These are phyloP conservation scores for Melanerpes aurifrons DNA, from an alignment of 2,113 vertebrate genomes.

Conservation along the genomic window DNA sequence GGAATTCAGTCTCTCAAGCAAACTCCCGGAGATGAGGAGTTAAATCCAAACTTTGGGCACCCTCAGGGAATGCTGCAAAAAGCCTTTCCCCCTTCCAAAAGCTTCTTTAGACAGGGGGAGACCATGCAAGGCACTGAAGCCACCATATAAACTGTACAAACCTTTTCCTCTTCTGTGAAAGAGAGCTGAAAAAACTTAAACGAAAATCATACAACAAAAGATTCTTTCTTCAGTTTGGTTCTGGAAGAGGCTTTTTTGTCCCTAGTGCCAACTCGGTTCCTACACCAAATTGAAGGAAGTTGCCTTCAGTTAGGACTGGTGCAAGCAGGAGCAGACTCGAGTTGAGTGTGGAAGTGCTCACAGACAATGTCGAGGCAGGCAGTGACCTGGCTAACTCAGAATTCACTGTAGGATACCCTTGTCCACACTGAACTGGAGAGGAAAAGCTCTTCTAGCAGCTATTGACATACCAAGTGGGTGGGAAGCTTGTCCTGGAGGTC, in stretches of 20 bases:
- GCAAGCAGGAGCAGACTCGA: not conserved
- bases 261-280: too few relatives aligned
- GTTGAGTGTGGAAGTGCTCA: not conserved
- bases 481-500: not conserved
- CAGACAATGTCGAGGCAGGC: not conserved
- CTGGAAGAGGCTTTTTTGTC: not conserved
- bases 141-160: not conserved
- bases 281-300: not conserved
- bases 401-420: not conserved
- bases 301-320: not conserved
- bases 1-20: not conserved
- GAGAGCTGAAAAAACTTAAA: fast-evolving
- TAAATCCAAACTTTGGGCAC: not conserved
- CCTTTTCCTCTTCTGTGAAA: fast-evolving
- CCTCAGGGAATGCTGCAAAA: not conserved
- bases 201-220: not conserved
- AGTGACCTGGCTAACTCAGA: not conserved
- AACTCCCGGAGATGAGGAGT: not conserved
- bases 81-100: not conserved
- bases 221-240: not conserved
- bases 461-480: not conserved
- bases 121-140: not conserved
- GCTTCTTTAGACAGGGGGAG: not conserved
- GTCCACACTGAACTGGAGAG: not conserved
- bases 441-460: not conserved